Evolutionary conservation across 2,888 invertebrate genomes (phyloP), one percentile per base, ranked within the genome.

Genomic region (Drosophila ezoana): DNA sequence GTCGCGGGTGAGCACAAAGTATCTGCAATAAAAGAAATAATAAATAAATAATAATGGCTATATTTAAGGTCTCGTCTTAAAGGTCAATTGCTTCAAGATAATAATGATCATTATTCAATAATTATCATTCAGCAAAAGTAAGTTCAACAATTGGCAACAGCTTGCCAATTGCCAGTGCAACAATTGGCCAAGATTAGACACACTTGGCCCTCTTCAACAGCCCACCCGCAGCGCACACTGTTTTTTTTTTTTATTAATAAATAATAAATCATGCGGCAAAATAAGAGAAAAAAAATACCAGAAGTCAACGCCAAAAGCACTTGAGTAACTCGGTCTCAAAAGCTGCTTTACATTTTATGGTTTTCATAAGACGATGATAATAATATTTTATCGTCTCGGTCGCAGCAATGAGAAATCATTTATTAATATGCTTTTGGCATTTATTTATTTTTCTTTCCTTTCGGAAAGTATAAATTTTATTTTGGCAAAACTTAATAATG

Each of bases 1-100:
- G 90, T 95, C 95, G 62, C 94, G 92, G 70, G 95, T 95, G 48
- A 95, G 93, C 79, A 95, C 94, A 91, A 95, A 95, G 85, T 94
- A 95, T 79, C 92, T 92, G 88, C 43, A 87, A 89, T 45, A 51
- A 69, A 66, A 68, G 1, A 64, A 56, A 32, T 2, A 8, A 37
- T 10, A 61, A 61, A 38, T 3, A 20, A 37, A 20, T 38, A 33
- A 58, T 14, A 59, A 33, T 59, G 47, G 9, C 3, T 41, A 18
- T 32, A 63, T 72, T 71, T 72, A 64, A 83, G 53, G 53, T 54
- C 38, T 38, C 16, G 51, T 45, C 48, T 48, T 57, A 74, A 87
- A 84, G 87, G 87, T 81, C 84, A 84, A 68, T 56, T 56, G 56
- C 40, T 6, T 23, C 23, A 45, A 47, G 41, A 66, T 38, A 41